phyloP scores from a whole-genome alignment of 2,113 vertebrate genomes.

The Guaruba guarouba region DNA sequence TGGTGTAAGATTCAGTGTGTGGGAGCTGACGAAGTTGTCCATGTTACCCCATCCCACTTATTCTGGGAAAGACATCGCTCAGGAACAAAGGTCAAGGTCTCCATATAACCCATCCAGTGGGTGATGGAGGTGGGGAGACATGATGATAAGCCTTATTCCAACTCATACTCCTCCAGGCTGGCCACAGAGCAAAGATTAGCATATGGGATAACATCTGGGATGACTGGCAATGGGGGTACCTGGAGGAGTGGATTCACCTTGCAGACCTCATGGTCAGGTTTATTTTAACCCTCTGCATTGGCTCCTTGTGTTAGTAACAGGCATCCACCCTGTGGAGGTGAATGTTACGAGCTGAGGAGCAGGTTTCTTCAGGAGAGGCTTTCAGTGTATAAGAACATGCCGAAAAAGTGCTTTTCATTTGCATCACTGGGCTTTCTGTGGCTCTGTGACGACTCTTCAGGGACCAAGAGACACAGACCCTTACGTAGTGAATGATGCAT shows the following conservation, averaged over 20 bases:
- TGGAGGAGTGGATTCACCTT: neutral
- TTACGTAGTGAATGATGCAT: neutral
- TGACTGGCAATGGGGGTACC: neutral
- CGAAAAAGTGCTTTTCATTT: neutral
- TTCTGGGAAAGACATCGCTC: neutral
- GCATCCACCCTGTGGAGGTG: neutral
- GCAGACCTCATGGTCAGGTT: neutral
- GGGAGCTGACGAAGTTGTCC: neutral
- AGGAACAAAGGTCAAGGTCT: neutral
- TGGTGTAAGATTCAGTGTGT: neutral
- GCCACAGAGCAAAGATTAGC: neutral
- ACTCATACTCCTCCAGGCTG: neutral
- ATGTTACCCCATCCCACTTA: fast-evolving
- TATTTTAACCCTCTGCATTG: neutral
- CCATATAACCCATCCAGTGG: neutral
- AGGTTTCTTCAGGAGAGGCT: neutral
- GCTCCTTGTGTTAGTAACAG: neutral
- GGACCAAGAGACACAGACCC: neutral
- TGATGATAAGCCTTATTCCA: neutral
- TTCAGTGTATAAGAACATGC: neutral
- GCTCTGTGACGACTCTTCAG: neutral
- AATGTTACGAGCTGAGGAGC: neutral
- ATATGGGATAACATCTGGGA: neutral
- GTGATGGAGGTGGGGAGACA: neutral
- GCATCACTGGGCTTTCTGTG: neutral